Base-by-base conservation (phyloP, 1,140 invertebrate genomes). In the Papilio glaucus region DNA sequence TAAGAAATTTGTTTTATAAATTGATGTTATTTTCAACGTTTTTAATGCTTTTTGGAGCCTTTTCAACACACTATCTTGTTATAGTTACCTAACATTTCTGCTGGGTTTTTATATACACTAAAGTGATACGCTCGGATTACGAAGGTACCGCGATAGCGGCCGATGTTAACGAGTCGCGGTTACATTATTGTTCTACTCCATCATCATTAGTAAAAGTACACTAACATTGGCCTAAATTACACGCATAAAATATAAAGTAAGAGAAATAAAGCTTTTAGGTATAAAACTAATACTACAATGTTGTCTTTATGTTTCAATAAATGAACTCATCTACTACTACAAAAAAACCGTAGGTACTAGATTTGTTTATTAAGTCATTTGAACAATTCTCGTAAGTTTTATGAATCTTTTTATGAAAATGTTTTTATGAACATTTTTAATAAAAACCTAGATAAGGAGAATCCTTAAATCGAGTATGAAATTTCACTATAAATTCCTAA, bases 401-500 rank as follows among this genome's bases (percentile, higher is more conserved):
- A n/a, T 45, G 6, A 18, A 2, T 45, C 6, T 5, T 45, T 53
- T 49, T n/a, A n/a, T n/a, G n/a, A n/a, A n/a, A n/a, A n/a, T n/a
- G n/a, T n/a, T 18, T 26, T 12, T 24, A 24, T 24, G 4, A 9
- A 24, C 24, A 12, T 24, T 57, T 49, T 45, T 45, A 26, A 24
- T 26, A 57, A 26, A 57, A 57, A 57, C 24, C 21, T 57, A 24
- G 21, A 45, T 57, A 57, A 57, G 10, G 21, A 24, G 49, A 57
- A 57, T 57, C 49, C 49, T 57, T 24, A 21, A 57, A 18, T 13
- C 9, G 49, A 57, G 24, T 57, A 57, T 24, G 49, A 57, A 49
- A 57, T 57, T 57, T 57, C 49, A 57, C 49, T 57, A 57, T 57
- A 57, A 57, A 57, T 57, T 57, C 49, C 49, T 9, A 57, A 57